phyloP scores from a whole-genome alignment of 64 coral and sea anemone genomes.

The Orbicella faveolata region DNA sequence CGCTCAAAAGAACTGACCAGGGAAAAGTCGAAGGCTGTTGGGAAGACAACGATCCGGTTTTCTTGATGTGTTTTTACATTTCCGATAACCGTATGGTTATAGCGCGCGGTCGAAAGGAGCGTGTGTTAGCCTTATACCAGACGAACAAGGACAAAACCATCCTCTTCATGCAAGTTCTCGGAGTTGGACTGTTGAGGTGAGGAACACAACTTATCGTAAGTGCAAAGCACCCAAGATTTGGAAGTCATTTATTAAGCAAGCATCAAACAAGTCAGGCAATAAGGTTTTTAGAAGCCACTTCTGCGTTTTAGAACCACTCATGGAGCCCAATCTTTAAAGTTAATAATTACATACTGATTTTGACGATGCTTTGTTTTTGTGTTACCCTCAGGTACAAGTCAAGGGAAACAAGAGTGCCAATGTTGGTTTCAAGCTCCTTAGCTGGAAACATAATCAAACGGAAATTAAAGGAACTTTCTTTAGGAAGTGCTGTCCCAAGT shows the following conservation, averaged over 20 bases:
- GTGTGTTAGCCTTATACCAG: not conserved
- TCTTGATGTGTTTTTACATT: not conserved
- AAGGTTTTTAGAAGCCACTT: no score
- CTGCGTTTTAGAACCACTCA: no score
- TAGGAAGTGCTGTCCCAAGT: not conserved
- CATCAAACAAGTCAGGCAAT: no score
- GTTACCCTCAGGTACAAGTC: not conserved
- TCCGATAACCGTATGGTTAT: not conserved
- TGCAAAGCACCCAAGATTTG: no score
- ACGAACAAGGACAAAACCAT: not conserved
- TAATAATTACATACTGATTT: no score
- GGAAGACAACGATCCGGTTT: not conserved
- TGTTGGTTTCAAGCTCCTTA: not conserved
- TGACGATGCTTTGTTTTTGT: no score
- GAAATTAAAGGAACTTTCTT: constrained; percentile 7
- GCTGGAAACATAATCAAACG: not conserved
- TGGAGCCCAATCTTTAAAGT: no score
- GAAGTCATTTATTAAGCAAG: no score
- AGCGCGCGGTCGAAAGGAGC: not conserved
- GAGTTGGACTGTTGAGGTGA: constrained; percentile 1
- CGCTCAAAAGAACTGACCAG: not conserved
- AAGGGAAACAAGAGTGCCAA: not conserved
- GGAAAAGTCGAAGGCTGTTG: not conserved
- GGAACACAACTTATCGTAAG: no score
- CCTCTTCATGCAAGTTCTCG: not conserved